Evolutionary conservation across 2,797 vertebrate species (phyloP).

Genomic region (Scarus forsteni): DNA sequence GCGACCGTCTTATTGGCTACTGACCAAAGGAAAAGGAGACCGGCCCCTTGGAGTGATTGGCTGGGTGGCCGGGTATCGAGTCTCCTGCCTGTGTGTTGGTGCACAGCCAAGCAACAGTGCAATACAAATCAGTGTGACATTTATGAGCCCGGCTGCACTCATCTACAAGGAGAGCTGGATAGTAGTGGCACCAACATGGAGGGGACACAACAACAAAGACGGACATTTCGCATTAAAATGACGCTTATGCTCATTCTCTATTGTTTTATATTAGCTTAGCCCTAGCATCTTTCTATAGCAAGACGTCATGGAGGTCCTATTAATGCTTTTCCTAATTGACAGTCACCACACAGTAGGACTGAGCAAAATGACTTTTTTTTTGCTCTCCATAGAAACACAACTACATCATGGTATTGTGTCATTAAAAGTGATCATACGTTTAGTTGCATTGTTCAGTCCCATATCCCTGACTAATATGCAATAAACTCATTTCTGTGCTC

Average conservation of each 20-base stretch:
- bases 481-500: no score
- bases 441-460: no score
- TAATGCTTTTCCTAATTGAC: constrained; percentile 20
- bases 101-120: constrained; percentile 44
- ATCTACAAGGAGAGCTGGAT: constrained; percentile 16
- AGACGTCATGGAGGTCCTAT: constrained; percentile 15
- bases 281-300: not conserved
- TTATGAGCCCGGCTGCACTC: constrained; percentile 45
- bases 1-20: constrained; percentile 57
- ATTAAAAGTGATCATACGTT: no score
- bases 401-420: no score
- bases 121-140: constrained; percentile 63
- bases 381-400: no score
- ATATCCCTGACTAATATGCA: no score
- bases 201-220: constrained; percentile 2
- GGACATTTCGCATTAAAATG: constrained; percentile 4
- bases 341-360: constrained; percentile 9
- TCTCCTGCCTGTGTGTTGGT: constrained; percentile 41
- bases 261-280: not conserved
- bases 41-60: constrained; percentile 57
- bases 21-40: constrained; percentile 46
- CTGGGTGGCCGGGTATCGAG: constrained; percentile 16
- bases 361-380: no score
- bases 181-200: constrained; percentile 19
- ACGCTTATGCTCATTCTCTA: not conserved